phyloP scores from a whole-genome alignment of 1,140 invertebrate genomes.

The Sarcophaga peregrina region DNA sequence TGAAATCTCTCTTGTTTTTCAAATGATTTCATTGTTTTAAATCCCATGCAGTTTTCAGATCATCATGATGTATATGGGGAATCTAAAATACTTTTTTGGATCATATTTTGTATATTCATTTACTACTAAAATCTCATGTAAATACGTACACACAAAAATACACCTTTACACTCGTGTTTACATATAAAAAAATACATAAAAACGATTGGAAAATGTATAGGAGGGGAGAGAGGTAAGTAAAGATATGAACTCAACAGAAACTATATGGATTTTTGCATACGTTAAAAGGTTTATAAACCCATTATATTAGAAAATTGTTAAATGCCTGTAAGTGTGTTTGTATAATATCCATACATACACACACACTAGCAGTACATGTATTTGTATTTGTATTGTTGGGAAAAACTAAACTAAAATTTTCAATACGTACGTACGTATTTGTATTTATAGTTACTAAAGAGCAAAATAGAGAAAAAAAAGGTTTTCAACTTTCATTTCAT shows the following conservation, averaged over 20 bases:
- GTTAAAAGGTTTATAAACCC: slow-evolving; percentile 24
- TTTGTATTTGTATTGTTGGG: too few relatives aligned
- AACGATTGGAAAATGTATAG: too few relatives aligned
- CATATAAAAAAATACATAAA: background rate
- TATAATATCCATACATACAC: background rate
- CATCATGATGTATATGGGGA: background rate
- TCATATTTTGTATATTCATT: background rate
- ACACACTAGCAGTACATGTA: background rate
- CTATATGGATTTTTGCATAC: slow-evolving; percentile 9
- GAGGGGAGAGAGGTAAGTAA: too few relatives aligned
- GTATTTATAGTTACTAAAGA: background rate
- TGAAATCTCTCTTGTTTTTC: too few relatives aligned
- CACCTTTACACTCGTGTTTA: background rate
- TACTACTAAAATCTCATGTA: background rate
- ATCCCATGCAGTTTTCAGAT: background rate
- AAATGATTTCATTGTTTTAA: background rate
- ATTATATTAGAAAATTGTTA: background rate
- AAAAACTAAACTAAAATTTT: background rate
- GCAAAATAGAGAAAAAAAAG: background rate
- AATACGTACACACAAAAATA: slow-evolving; percentile 3
- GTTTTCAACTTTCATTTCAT: slow-evolving; percentile 1
- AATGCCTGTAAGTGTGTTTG: background rate
- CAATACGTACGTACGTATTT: slow-evolving; percentile 5
- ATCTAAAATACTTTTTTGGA: background rate
- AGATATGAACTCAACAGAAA: too few relatives aligned